Conservation (phyloP, 1,140 invertebrate genomes). For the Pectinophora gossypiella region DNA sequence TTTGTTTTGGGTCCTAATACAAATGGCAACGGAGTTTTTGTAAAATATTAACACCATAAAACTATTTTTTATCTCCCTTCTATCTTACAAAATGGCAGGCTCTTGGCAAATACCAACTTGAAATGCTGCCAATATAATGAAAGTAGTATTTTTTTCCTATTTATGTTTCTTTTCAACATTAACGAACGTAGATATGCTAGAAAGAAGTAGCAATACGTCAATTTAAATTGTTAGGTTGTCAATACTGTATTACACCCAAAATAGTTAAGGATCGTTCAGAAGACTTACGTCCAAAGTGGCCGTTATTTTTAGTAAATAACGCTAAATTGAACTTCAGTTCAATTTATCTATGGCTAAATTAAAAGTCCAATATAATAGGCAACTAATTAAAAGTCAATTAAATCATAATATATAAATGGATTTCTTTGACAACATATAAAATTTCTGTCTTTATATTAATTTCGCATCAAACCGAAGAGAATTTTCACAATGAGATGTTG, state of each 20-base stretch:
- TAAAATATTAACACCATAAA: conserved; percentile 74
- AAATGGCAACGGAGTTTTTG: conserved; percentile 69
- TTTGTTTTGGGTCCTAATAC: conserved; percentile 71
- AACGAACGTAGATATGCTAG: conserved; percentile 8
- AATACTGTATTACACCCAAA: conserved; percentile 53
- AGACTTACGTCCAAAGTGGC: conserved; percentile 4
- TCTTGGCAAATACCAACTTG: conserved; percentile 72
- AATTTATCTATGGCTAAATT: too few relatives aligned
- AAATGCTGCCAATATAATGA: conserved; percentile 53
- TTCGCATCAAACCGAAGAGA: too few relatives aligned
- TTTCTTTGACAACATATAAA: too few relatives aligned
- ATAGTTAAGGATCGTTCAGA: conserved; percentile 32
- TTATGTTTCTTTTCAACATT: conserved; percentile 33
- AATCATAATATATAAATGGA: too few relatives aligned
- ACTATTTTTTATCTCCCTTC: conserved; percentile 75
- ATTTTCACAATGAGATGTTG: too few relatives aligned
- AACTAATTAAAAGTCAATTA: too few relatives aligned
- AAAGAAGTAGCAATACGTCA: conserved; percentile 26
- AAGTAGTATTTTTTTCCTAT: conserved; percentile 21
- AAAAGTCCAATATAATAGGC: too few relatives aligned
- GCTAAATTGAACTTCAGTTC: too few relatives aligned
- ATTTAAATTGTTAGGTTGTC: conserved; percentile 34
- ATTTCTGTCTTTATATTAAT: too few relatives aligned
- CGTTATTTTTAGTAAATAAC: not conserved
- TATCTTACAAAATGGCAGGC: conserved; percentile 74